Evolutionary conservation across 2,888 invertebrate species (phyloP), one percentile per base, ranked within the genome.

Genomic region (Eugnorisma glareosa): DNA sequence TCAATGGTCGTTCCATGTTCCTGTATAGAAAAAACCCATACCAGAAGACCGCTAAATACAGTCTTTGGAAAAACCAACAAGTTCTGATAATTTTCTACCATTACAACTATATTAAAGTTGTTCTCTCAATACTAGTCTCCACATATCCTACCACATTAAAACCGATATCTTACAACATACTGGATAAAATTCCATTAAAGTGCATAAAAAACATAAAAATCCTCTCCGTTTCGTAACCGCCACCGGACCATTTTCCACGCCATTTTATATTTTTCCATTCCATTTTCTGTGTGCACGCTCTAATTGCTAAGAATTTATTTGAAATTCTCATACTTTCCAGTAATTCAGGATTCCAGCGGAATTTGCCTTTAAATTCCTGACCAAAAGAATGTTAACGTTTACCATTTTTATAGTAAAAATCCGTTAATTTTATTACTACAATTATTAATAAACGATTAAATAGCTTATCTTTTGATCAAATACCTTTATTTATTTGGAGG

Each of bases 231-330:
- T 21, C 2, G 63, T 54, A 77, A 83, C 69, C 80, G 18, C 57
- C 35, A 24, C 43, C 28, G 59, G 59, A 66, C 54, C 57, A 31
- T 61, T 59, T 40, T 15, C 68, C 51, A 67, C 40, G 31, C 45
- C 59, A 67, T 79, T 81, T 82, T 83, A 79, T 67, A 67, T 70
- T 81, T 83, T 78, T 71, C 79, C 66, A n/a, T 78, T 83, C 71
- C 81, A 85, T 75, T 81, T 76, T 72, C 63, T 64, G 82, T 72
- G 59, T 69, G 70, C 82, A 71, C 82, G 85, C 57, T 81, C 76
- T 82, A 82, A 85, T 85, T 85, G 75, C 75, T 72, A 66, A 63
- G 85, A 82, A 82, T 85, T 75, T 82, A 75, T 82, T 84, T 75
- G 59, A 75, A 85, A 85, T 82, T 75, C 85, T 66, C 63, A 63